A percentile compares a stretch with the other conserved stretches of the same genome.
These are phyloP conservation scores for Erethizon dorsatum DNA, from an alignment of 2,797 vertebrate genomes.

Conservation along the genomic window DNA sequence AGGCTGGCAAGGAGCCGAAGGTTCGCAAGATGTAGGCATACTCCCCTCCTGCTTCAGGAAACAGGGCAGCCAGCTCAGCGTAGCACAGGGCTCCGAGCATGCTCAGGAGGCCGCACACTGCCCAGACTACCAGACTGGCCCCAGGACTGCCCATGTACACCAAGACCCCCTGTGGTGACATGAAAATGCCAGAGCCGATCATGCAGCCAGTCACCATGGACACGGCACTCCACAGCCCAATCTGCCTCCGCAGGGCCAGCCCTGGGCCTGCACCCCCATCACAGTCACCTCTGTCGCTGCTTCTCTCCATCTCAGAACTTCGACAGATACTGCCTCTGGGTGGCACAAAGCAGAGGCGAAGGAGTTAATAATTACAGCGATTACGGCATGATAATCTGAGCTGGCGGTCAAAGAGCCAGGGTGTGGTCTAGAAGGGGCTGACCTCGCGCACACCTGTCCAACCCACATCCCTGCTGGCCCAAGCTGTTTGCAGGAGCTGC, in stretches of 20 bases:
- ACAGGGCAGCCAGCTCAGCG: conserved; percentile 93
- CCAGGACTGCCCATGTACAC: conserved; percentile 92
- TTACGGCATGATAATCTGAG: conserved; percentile 71
- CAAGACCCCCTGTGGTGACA: conserved; percentile 94
- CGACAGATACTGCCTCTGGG: not conserved
- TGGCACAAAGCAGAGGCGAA: conserved; percentile 13
- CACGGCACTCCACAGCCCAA: conserved; percentile 92
- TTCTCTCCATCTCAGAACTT: conserved; percentile 45
- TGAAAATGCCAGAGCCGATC: conserved; percentile 96
- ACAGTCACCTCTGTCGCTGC: conserved; percentile 65
- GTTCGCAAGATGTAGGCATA: conserved; percentile 94
- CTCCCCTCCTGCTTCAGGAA: conserved; percentile 94
- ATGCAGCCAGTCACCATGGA: conserved; percentile 94
- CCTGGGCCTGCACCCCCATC: conserved; percentile 68
- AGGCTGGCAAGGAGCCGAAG: conserved; percentile 92
- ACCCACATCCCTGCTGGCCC: not conserved
- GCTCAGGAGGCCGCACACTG: conserved; percentile 91
- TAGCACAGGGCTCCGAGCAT: conserved; percentile 92
- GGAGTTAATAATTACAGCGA: conserved; percentile 88
- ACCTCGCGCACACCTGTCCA: not conserved
- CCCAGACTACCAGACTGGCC: conserved; percentile 94
- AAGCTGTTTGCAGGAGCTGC: not conserved
- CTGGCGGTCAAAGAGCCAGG: not conserved
- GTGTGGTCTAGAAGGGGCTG: not conserved
- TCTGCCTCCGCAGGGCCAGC: conserved; percentile 89